Evolutionary conservation across 2,113 vertebrate genomes (phyloP).

Genomic region (Noturus placidus): DNA sequence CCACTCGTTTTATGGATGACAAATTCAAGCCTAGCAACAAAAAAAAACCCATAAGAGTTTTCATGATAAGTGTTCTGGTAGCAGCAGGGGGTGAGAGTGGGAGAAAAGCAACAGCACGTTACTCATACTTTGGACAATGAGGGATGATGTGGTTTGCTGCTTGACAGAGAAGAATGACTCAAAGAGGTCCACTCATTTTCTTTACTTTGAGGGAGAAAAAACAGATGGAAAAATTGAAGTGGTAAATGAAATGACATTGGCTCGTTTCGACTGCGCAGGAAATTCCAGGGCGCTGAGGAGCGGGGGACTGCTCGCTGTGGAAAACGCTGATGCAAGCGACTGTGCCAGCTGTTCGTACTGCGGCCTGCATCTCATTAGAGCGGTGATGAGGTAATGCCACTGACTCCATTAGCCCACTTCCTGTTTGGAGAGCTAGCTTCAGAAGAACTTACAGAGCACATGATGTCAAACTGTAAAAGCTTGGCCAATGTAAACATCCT

Average conservation of each 20-base stretch:
- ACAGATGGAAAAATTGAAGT: constrained; percentile 44
- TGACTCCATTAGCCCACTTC: constrained; percentile 44
- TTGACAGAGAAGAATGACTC: constrained; percentile 42
- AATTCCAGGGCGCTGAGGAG: constrained; percentile 55
- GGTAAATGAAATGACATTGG: constrained; percentile 62
- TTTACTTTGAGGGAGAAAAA: constrained; percentile 41
- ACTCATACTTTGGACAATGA: constrained; percentile 37
- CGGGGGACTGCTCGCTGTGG: constrained; percentile 32
- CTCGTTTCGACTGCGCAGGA: constrained; percentile 56
- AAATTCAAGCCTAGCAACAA: constrained; percentile 11
- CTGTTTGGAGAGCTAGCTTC: constrained; percentile 32
- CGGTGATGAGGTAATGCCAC: constrained; percentile 39
- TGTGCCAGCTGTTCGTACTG: constrained; percentile 54
- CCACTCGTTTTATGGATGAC: background rate
- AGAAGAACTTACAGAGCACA: constrained; percentile 60
- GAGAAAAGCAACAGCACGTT: constrained; percentile 24
- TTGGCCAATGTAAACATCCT: constrained; percentile 63
- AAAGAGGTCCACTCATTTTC: constrained; percentile 23
- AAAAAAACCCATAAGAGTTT: background rate
- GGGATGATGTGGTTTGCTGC: constrained; percentile 34
- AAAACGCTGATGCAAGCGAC: constrained; percentile 52
- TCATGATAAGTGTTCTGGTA: constrained; percentile 19
- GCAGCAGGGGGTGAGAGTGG: background rate
- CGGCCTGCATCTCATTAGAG: constrained; percentile 47
- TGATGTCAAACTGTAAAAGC: constrained; percentile 55